Evolutionary conservation across 2,113 vertebrate genomes (phyloP), one percentile per base, ranked within the genome.

Genomic region (Acanthisitta chloris): DNA sequence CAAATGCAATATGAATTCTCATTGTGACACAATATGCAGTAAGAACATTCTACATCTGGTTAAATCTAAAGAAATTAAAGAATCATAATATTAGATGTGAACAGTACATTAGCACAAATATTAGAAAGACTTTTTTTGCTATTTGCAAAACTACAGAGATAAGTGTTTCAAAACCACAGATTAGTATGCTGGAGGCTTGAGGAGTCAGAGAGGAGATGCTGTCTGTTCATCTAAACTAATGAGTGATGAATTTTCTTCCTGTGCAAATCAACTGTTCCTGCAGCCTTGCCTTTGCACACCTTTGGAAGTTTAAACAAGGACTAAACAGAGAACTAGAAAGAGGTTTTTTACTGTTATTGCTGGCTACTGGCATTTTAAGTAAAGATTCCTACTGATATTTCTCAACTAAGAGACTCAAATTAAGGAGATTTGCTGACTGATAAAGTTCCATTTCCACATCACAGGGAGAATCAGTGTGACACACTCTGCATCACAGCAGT

Each of bases 391-490:
- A 57, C 86, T 66, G 77, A 61, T 88, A 86, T 48, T 88, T 43
- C 51, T 89, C 77, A 90, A 59, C 26, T 45, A 80, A 93, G 43
- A 97, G 71, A 76, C 72, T 96, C 84, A 96, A 94, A 96, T 97
- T 96, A 97, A 86, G 76, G 80, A 97, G 88, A 97, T 97, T 97
- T 97, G 97, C 93, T 97, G 91, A 92, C 94, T 93, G 92, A 86
- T 95, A 65, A 88, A 93, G 90, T 92, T 95, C 96, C 83, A 95
- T 97, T 98, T 97, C 95, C 92, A 96, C 96, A 97, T 97, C 96
- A 97, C 94, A 98, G 90, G 85, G 77, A 93, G 93, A 82, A 97
- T 90, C 93, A 90, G 93, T 96, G 70, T 95, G 97, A 96, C 85
- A 97, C 3, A 55, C 94, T 97, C 91, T 45, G 51, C 93, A 92